Evolutionary conservation across 2,888 invertebrate genomes (phyloP), one percentile per base, ranked within the genome.

Genomic region (Orchestes rusci): DNA sequence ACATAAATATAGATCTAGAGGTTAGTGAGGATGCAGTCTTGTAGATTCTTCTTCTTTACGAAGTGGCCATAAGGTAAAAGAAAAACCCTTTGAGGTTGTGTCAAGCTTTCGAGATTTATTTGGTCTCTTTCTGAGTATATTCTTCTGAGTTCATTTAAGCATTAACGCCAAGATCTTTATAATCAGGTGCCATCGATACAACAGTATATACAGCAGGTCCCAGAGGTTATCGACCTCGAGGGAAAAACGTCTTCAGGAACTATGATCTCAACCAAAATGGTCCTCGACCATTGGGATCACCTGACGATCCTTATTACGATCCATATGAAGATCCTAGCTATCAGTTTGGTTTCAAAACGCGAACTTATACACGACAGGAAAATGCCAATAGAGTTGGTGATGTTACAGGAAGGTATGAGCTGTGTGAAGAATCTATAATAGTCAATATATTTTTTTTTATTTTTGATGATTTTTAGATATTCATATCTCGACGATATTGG

Each of bases 321-420:
- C 84, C 84, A 10, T 83, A 73, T 53, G 84, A 85, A 60, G 84
- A 84, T 66, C 84, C 84, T 1, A 82, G 82, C 52, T 86, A 85
- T 62, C 75, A 75, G 42, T 86, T 78, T 60, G 77, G 74, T 40
- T 79, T 80, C 55, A 77, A 78, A 55, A 82, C 84, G 0, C 68
- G 78, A 33, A 79, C 78, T 1, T 80, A 84, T 55, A 77, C 76
- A 8, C 76, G 82, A 56, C 75, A 77, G 51, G 85, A 86, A 64
- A 55, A 53, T 39, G 66, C 68, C 2, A 68, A 70, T 53, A 56
- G 67, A 49, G 46, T 59, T 19, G 57, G 55, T 27, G 65, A 67
- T 46, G 67, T 68, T 3, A 61, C 65, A 72, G 83, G 82, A 15
- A 73, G 76, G 50, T 85, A 83, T 10, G 23, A 23, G 10, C 5